phyloP scores from a whole-genome alignment of 1,140 invertebrate species.

The Dufourea novaeangliae region DNA sequence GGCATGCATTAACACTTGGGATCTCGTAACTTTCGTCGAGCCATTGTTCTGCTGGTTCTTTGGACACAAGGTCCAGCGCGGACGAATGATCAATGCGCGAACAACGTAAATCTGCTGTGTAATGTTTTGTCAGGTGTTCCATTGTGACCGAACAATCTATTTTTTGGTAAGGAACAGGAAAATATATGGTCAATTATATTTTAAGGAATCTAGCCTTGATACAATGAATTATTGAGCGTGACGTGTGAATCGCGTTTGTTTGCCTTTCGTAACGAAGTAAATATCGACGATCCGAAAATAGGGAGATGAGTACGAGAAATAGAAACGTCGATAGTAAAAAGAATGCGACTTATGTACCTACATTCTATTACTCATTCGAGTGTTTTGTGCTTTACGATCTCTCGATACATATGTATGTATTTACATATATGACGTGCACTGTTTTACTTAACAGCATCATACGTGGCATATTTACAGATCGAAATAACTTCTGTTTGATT shows the following conservation, averaged over 20 bases:
- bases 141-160: constrained; percentile 29
- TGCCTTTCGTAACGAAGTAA: no score
- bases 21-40: constrained; percentile 5
- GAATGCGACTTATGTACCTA: no score
- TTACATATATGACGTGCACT: neutral
- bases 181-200: neutral
- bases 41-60: neutral
- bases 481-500: neutral
- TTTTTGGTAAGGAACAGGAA: constrained; percentile 20
- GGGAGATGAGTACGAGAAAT: no score
- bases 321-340: no score
- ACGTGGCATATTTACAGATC: neutral
- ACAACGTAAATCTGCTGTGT: constrained; percentile 22
- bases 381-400: neutral
- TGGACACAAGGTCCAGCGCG: constrained; percentile 37
- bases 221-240: no score
- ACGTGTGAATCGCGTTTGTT: no score
- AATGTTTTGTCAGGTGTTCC: constrained; percentile 57
- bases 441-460: neutral
- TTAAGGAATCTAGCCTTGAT: neutral
- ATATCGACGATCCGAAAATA: no score
- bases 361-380: neutral
- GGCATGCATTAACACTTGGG: constrained; percentile 11
- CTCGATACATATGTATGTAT: neutral
- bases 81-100: constrained; percentile 44